Percentiles rank a stretch among this genome's conserved stretches.
These are phyloP conservation scores for Scolanthus callimorphus DNA, from an alignment of 92 coral and sea anemone genomes.

Conservation along the genomic window DNA sequence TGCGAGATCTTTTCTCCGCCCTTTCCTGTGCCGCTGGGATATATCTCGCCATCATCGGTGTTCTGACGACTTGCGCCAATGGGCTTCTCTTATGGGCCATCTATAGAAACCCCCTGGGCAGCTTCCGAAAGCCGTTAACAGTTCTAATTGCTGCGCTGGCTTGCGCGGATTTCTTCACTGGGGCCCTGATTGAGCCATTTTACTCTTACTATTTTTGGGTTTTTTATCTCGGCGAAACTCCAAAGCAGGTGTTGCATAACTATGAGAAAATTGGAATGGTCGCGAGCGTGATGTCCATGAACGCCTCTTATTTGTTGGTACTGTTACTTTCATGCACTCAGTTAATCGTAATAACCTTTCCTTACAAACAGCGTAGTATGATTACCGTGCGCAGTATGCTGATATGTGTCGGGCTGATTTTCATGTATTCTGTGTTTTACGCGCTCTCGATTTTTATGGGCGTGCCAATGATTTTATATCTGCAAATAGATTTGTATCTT, in stretches of 20 bases:
- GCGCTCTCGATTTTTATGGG: conserved; percentile 28
- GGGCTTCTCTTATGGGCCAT: conserved; percentile 29
- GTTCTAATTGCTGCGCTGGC: conserved; percentile 31
- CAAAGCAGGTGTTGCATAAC: background rate
- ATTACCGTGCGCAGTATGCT: conserved; percentile 20
- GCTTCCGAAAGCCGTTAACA: conserved; percentile 34
- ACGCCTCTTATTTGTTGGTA: conserved; percentile 27
- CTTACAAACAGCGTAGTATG: conserved; percentile 22
- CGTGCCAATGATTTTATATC: conserved; percentile 14
- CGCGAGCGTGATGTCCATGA: conserved; percentile 22
- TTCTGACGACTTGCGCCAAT: conserved; percentile 22
- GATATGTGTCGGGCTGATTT: background rate
- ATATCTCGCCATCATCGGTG: conserved; percentile 13
- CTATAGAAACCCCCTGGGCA: conserved; percentile 19
- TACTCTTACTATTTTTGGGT: conserved; percentile 11
- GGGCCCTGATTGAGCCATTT: conserved; percentile 23
- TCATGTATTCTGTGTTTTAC: conserved; percentile 11
- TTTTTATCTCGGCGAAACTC: background rate
- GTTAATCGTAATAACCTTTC: conserved; percentile 28
- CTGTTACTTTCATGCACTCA: conserved; percentile 25
- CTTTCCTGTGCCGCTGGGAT: conserved; percentile 7
- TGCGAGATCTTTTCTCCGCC: no score
- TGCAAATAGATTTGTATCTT: conserved; percentile 23
- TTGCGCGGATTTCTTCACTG: conserved; percentile 32
- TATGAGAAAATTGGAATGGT: conserved; percentile 4